Base-by-base conservation (phyloP, 2,888 invertebrate genomes). In the Pristionchus exspectatus region DNA sequence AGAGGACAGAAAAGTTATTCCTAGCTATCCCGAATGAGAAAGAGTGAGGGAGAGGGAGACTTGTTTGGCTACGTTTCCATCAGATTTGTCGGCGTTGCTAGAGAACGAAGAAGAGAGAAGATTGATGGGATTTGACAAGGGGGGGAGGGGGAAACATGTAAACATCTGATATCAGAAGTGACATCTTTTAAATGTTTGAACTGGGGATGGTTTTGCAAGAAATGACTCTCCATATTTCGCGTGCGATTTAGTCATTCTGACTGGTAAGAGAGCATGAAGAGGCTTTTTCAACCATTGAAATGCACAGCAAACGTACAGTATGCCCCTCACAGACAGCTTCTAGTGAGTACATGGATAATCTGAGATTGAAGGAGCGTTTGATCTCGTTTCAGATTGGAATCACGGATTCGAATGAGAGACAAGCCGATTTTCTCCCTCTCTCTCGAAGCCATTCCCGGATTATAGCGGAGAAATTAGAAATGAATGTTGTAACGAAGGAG, bases 81-180 rank as follows among this genome's bases (percentile, higher is more conserved):
- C 74, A 21, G 30, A 77, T 77, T 24, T 74, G 10, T 77, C 74
- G 74, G 12, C 81, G 81, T 81, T 81, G 81, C 81, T 81, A 81
- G 81, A 44, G n/a, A 24, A 44, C 38, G 44, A 54, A 81, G n/a
- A 50, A 7, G 74, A 74, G 30, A 44, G 81, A 33, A 74, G 44
- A 81, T 54, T 81, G 81, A 85, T 63, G 85, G 27, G 56, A 54
- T 56, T 56, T 27, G 54, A 84, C 54, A 84, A 84, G 83, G 4
- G 24, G 56, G 56, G 81, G 56, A 33, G 16, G 54, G 54, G n/a
- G 54, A n/a, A 54, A 83, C 50, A 83, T n/a, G 33, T 50, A 54
- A 24, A 50, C 24, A 27, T 30, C 44, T 50, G 44, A 50, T 50
- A 50, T 21, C n/a, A 27, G 2, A 69, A 30, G 14, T 30, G 69